Evolutionary conservation across 2,797 vertebrate species (phyloP).

Genomic region (Limosa lapponica): DNA sequence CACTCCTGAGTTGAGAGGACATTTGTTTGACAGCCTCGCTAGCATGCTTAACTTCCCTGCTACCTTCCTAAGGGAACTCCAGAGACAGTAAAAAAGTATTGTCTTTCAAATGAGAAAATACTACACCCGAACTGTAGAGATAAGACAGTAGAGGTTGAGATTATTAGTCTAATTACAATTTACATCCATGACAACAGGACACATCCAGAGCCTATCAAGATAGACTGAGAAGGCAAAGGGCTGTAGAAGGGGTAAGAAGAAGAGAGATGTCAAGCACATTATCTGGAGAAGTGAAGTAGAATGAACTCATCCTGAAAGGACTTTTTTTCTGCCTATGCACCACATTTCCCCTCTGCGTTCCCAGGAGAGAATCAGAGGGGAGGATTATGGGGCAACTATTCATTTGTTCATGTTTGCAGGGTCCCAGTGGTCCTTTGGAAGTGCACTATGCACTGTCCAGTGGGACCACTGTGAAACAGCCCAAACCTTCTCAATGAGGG

Average conservation of each 20-base stretch:
- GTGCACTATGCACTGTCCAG: fast-evolving
- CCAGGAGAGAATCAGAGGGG: background rate
- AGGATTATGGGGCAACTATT: fast-evolving
- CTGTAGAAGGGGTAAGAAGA: background rate
- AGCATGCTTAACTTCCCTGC: background rate
- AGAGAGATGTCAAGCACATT: background rate
- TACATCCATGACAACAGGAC: background rate
- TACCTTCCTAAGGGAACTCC: background rate
- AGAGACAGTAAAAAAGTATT: background rate
- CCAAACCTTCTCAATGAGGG: background rate
- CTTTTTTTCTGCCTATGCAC: background rate
- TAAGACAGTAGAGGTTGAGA: background rate
- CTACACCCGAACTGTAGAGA: background rate
- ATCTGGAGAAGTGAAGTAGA: background rate
- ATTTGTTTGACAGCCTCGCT: background rate
- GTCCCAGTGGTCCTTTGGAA: fast-evolving
- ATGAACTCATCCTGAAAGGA: background rate
- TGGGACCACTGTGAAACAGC: background rate
- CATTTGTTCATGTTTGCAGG: background rate
- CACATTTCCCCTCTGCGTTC: background rate
- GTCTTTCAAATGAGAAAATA: background rate
- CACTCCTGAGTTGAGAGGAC: background rate
- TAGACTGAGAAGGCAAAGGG: background rate
- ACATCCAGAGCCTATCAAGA: background rate
- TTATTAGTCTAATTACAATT: background rate